Evolutionary conservation across 1,140 invertebrate genomes (phyloP), one percentile per base, ranked within the genome.

Genomic region (Aporrectodea caliginosa): DNA sequence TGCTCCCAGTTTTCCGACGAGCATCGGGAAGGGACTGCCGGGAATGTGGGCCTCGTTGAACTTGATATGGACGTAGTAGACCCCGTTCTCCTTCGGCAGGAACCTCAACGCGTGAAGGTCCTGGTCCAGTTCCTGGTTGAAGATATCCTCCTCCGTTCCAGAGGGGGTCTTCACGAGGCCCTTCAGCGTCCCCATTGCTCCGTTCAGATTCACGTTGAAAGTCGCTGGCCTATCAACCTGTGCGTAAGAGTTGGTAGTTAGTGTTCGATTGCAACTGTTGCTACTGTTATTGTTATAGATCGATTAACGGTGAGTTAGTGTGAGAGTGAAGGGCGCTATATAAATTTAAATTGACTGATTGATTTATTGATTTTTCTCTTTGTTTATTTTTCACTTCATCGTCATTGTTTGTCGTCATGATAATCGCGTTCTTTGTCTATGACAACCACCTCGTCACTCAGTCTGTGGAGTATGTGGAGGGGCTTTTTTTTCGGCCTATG

Each of bases 21-120:
- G 95, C 71, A 98, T 92, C 82, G 94, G 92, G 88, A 94, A 93
- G 0, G 97, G 97, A 74, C 95, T 97, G 81, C 91, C 95, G 16
- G 95, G 93, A 89, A 98, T 98, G 89, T 98, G 97, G 43, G 97
- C 94, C 14, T 95, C 95, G 85, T 98, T 97, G 88, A 96, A 95
- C 87, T 96, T 97, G 29, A 96, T 91, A 84, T 98, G 94, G 80
- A 98, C 94, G 85, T 95, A 95, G 88, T 99, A 95, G 73, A 98
- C 93, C 27, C 97, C 97, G 84, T 98, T 98, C 88, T 98, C 97
- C 58, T 93, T 91, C 1, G 97, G 95, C 91, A 98, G 94, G 88
- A 98, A 98, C 84, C 96, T 92, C 79, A 76, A 27, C 33, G 77
- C 69, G 69, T 78, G 35, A 16, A 78, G 31, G 32, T 69, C 87